Evolutionary conservation across 2,797 vertebrate species (phyloP).

Genomic region (Peromyscus attwateri): DNA sequence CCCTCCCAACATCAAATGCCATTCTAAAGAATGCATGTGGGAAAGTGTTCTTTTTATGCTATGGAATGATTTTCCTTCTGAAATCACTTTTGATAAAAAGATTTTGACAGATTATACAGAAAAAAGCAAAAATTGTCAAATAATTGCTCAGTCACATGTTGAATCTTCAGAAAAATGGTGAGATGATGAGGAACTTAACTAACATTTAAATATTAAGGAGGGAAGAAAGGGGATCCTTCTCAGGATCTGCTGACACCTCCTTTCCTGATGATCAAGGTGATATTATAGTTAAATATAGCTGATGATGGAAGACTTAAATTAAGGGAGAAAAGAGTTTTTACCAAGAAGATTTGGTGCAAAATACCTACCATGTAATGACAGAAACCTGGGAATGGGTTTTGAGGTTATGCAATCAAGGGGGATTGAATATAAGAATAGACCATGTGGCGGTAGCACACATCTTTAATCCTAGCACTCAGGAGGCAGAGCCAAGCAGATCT

Average conservation of each 20-base stretch:
- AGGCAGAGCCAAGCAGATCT: too few species aligned
- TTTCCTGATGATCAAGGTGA: not conserved
- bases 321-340: not conserved
- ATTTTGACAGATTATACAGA: not conserved
- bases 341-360: not conserved
- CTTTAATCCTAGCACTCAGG: too few species aligned
- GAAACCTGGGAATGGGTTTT: not conserved
- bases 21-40: not conserved
- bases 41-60: not conserved
- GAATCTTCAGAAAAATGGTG: not conserved
- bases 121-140: not conserved
- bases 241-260: not conserved
- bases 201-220: not conserved
- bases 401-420: not conserved
- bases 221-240: not conserved
- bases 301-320: not conserved
- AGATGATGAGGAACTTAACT: not conserved
- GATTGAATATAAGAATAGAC: not conserved
- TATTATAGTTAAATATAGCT: not conserved
- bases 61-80: not conserved
- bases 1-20: rapidly evolving
- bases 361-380: not conserved
- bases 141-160: not conserved
- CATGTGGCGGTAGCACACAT: too few species aligned
- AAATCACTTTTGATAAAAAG: not conserved